phyloP scores from a whole-genome alignment of 2,113 vertebrate species.

The Perca fluviatilis region DNA sequence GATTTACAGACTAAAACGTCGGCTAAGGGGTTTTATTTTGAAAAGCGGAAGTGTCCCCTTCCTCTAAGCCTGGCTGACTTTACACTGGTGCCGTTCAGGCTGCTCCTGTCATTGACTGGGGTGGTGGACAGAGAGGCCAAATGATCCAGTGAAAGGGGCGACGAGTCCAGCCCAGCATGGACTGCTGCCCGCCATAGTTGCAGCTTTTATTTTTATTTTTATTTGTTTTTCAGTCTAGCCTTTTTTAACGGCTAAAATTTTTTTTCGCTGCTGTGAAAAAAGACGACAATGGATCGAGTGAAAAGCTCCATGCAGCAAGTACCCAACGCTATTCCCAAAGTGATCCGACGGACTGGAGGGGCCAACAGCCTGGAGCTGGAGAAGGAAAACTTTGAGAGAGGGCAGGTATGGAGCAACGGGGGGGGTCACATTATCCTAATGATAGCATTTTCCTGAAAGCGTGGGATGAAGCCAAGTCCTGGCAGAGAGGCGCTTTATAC shows the following conservation, averaged over 20 bases:
- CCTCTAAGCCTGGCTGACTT: neutral
- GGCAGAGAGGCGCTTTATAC: constrained; percentile 15
- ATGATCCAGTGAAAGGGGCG: constrained; percentile 63
- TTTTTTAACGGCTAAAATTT: constrained; percentile 1
- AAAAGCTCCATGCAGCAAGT: constrained; percentile 93
- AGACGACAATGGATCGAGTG: constrained; percentile 88
- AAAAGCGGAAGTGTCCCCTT: constrained; percentile 24
- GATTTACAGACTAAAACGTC: neutral
- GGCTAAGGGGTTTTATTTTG: constrained; percentile 52
- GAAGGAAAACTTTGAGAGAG: constrained; percentile 91
- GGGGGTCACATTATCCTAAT: neutral
- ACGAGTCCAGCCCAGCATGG: constrained; percentile 65
- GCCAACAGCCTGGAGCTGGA: constrained; percentile 88
- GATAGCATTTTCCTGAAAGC: neutral
- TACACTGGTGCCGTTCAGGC: constrained; percentile 26
- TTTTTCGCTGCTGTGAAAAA: neutral
- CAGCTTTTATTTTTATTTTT: neutral
- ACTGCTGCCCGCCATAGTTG: constrained; percentile 61
- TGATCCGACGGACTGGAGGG: constrained; percentile 87
- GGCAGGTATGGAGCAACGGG: constrained; percentile 83
- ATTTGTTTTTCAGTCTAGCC: neutral
- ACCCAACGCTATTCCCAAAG: constrained; percentile 91
- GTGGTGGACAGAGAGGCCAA: constrained; percentile 68
- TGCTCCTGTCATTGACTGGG: constrained; percentile 74
- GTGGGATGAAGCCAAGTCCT: constrained; percentile 15